Conservation (phyloP, 2,888 invertebrate genomes). For the Yponomeuta cagnagella region DNA sequence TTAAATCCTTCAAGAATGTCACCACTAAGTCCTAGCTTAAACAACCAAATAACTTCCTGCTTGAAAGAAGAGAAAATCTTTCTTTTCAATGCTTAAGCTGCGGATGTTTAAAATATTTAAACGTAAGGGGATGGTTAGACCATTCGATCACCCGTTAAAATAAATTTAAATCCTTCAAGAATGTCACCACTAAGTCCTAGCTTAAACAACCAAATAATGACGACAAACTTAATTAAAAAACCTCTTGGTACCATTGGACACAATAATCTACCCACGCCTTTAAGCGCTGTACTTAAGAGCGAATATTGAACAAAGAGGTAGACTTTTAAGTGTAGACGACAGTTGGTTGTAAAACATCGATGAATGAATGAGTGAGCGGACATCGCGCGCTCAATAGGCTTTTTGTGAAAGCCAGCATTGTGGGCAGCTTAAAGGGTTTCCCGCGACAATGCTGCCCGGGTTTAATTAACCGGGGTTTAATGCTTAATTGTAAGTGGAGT, state of each 20-base stretch:
- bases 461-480: slow-evolving; percentile 73
- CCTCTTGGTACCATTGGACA: not conserved
- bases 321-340: not conserved
- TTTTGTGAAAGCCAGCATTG: slow-evolving; percentile 61
- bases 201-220: slow-evolving; percentile 16
- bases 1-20: slow-evolving; percentile 35
- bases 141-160: slow-evolving; percentile 13
- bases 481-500: slow-evolving; percentile 72
- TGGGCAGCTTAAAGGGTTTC: slow-evolving; percentile 62
- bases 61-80: not conserved
- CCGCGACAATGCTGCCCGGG: slow-evolving; percentile 62
- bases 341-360: slow-evolving; percentile 25
- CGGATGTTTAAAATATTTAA: not conserved
- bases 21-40: slow-evolving; percentile 27
- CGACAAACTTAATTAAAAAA: slow-evolving; percentile 21
- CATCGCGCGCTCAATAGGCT: slow-evolving; percentile 43
- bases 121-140: not conserved
- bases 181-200: slow-evolving; percentile 29
- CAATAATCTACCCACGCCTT: not conserved
- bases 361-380: slow-evolving; percentile 35
- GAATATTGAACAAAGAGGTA: not conserved
- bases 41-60: not conserved
- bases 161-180: slow-evolving; percentile 33
- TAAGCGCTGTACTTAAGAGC: not conserved
- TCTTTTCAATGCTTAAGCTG: not conserved